Conservation (phyloP, 2,113 vertebrate species). For the Grantiella picta region DNA sequence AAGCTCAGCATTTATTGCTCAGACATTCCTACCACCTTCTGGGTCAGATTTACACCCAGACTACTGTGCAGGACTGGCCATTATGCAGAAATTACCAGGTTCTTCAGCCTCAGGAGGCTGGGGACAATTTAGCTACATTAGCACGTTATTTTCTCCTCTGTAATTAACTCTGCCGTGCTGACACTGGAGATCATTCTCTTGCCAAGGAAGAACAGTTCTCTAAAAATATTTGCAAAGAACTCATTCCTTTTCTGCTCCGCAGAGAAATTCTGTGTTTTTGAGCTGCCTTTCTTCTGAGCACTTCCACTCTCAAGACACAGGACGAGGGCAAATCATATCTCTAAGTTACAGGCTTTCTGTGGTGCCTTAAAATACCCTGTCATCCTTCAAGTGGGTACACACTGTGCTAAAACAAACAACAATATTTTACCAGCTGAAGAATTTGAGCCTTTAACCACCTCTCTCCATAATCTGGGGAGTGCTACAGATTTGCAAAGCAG, state of each 20-base stretch:
- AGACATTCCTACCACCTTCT: neutral
- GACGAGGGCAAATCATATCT: neutral
- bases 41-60: neutral
- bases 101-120: neutral
- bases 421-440: neutral
- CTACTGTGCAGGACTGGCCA: neutral
- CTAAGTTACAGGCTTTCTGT: neutral
- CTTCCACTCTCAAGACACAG: neutral
- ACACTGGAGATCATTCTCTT: neutral
- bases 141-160: neutral
- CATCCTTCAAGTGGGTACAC: neutral
- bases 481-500: neutral
- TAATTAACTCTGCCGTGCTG: neutral
- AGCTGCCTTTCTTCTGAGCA: neutral
- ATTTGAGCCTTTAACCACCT: neutral
- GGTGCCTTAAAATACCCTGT: neutral
- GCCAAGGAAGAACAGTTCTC: neutral
- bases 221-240: neutral
- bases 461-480: neutral
- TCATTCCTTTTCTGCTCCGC: neutral
- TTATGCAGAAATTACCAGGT: neutral
- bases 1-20: neutral
- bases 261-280: neutral
- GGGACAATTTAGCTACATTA: neutral
- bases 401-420: neutral